These are phyloP conservation scores for Medauroidea extradentata DNA, from an alignment of 1,140 invertebrate genomes.

Conservation along the genomic window DNA sequence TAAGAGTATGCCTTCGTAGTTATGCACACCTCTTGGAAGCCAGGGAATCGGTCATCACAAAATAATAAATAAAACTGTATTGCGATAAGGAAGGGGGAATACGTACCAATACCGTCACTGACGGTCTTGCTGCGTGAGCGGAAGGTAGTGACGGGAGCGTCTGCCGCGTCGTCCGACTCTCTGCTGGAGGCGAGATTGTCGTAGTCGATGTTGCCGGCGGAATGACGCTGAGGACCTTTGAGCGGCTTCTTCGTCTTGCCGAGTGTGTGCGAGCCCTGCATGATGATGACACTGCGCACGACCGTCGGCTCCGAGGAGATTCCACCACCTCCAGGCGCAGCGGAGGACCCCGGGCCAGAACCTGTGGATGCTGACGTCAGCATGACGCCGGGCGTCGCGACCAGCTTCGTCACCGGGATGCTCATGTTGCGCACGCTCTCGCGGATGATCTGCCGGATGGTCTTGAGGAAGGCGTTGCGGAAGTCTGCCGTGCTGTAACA, in stretches of 20 bases:
- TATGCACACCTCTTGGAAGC: too few relatives aligned
- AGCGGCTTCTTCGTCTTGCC: slow-evolving; percentile 66
- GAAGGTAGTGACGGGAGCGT: slow-evolving; percentile 51
- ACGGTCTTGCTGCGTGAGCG: slow-evolving; percentile 84
- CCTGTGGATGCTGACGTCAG: background rate
- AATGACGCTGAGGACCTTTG: slow-evolving; percentile 77
- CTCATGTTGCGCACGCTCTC: slow-evolving; percentile 94
- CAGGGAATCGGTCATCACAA: too few relatives aligned
- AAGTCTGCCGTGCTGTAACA: slow-evolving; percentile 82
- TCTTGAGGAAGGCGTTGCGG: slow-evolving; percentile 92
- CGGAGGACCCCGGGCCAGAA: background rate
- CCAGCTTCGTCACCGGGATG: slow-evolving; percentile 74
- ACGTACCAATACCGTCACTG: slow-evolving; percentile 70
- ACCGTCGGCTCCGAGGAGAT: background rate
- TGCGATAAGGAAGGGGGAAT: too few relatives aligned
- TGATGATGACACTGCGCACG: slow-evolving; percentile 33
- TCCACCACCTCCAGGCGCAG: background rate
- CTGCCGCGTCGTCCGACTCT: slow-evolving; percentile 41
- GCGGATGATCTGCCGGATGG: slow-evolving; percentile 92
- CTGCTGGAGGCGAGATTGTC: slow-evolving; percentile 59
- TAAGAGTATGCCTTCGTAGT: too few relatives aligned
- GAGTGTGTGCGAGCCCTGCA: slow-evolving; percentile 58
- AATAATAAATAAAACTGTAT: too few relatives aligned
- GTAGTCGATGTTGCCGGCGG: slow-evolving; percentile 83
- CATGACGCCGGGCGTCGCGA: slow-evolving; percentile 19